Evolutionary conservation across 2,113 vertebrate species (phyloP).

Genomic region (Amblyornis subalaris): DNA sequence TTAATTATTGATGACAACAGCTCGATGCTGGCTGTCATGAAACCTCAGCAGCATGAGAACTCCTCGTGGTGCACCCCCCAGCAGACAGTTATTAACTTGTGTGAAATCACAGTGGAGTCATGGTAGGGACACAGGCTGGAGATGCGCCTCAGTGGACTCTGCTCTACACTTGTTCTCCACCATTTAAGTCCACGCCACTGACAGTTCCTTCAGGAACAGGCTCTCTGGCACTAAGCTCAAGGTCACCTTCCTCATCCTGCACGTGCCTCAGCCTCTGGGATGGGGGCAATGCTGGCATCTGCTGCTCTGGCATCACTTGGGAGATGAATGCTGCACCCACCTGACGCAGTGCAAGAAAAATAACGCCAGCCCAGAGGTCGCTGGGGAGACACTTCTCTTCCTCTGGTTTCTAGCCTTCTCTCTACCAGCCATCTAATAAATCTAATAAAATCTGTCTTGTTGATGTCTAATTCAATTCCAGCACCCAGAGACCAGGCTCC

Average conservation of each 20-base stretch:
- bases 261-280: too few relatives aligned
- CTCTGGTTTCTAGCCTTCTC: neutral
- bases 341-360: neutral
- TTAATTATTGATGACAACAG: neutral
- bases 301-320: neutral
- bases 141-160: neutral
- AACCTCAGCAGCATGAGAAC: neutral
- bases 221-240: neutral
- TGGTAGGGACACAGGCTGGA: neutral
- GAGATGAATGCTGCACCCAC: neutral
- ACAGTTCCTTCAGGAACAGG: neutral
- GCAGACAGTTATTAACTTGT: neutral
- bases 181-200: neutral
- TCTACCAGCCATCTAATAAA: neutral
- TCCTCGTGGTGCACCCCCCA: neutral
- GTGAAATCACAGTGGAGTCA: neutral
- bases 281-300: neutral
- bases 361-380: neutral
- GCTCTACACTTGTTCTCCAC: neutral
- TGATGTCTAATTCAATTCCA: constrained; percentile 37
- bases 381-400: neutral
- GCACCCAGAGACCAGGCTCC: neutral
- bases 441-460: constrained; percentile 36
- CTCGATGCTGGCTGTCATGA: fast-evolving
- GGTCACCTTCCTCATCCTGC: too few relatives aligned